These are phyloP conservation scores for Zootoca vivipara DNA, from an alignment of 2,113 vertebrate species.

Conservation along the genomic window DNA sequence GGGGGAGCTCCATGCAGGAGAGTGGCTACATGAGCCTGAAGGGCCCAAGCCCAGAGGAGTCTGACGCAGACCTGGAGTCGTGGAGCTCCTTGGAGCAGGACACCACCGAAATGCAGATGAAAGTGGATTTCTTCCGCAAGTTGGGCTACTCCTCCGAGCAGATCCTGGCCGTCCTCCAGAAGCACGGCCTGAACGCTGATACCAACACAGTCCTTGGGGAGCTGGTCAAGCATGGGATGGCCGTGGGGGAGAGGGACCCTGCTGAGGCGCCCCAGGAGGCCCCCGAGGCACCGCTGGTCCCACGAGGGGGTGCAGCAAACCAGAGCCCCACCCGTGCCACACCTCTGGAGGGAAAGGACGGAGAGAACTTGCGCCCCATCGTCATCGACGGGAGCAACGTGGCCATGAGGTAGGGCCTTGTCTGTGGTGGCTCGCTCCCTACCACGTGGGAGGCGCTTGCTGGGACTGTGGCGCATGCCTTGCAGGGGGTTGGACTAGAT, in stretches of 20 bases:
- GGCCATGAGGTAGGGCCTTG: conserved; percentile 89
- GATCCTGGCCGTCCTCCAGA: conserved; percentile 82
- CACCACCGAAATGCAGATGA: conserved; percentile 79
- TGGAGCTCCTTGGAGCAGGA: conserved; percentile 28
- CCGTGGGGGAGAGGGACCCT: conserved; percentile 66
- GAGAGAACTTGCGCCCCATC: conserved; percentile 83
- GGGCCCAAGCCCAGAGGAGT: background rate
- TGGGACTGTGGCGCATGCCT: too few relatives aligned
- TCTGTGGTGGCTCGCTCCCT: background rate
- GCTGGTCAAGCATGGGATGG: conserved; percentile 82
- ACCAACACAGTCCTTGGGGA: conserved; percentile 92
- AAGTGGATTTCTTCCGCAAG: conserved; percentile 92
- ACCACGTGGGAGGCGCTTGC: too few relatives aligned
- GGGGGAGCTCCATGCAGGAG: conserved; percentile 15
- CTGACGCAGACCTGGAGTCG: background rate
- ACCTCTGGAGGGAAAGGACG: conserved; percentile 60
- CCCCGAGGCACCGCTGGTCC: conserved; percentile 58
- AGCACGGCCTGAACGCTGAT: conserved; percentile 85
- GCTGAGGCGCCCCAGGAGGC: conserved; percentile 36
- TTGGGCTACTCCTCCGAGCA: conserved; percentile 88
- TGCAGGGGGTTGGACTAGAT: too few relatives aligned
- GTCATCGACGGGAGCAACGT: conserved; percentile 98
- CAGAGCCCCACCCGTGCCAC: conserved; percentile 44
- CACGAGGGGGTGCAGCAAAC: conserved; percentile 69
- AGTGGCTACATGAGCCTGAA: conserved; percentile 39